phyloP scores from a whole-genome alignment of 2,888 invertebrate species.

The Latrodectus elegans region DNA sequence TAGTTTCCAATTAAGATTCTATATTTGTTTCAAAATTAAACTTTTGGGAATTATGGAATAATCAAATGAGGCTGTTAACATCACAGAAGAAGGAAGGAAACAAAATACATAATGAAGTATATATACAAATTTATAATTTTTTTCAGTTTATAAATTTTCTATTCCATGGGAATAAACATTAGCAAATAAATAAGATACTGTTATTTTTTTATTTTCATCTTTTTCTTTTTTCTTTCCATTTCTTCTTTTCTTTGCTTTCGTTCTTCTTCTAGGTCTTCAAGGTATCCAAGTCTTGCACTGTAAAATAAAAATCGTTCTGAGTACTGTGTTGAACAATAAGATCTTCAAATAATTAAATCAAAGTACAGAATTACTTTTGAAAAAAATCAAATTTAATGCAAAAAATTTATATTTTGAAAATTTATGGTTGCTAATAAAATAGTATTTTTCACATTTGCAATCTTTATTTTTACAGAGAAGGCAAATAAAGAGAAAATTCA shows the following conservation, averaged over 20 bases:
- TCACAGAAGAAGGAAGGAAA: neutral
- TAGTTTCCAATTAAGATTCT: too few relatives aligned
- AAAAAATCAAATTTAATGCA: too few relatives aligned
- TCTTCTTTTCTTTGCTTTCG: slow-evolving; percentile 83
- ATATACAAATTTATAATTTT: neutral
- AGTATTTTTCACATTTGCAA: too few relatives aligned
- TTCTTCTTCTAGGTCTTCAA: slow-evolving; percentile 96
- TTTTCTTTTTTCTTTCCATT: slow-evolving; percentile 73
- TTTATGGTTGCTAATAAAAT: too few relatives aligned
- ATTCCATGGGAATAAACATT: slow-evolving; percentile 37
- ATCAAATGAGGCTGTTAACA: neutral
- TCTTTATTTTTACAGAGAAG: too few relatives aligned
- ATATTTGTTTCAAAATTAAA: too few relatives aligned
- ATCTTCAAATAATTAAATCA: too few relatives aligned
- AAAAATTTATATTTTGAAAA: too few relatives aligned
- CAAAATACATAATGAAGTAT: neutral
- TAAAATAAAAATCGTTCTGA: slow-evolving; percentile 10
- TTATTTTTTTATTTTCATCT: slow-evolving; percentile 47
- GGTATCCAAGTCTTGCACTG: slow-evolving; percentile 79
- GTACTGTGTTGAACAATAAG: too few relatives aligned
- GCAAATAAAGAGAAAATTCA: too few relatives aligned
- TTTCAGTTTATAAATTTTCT: neutral
- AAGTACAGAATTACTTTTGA: too few relatives aligned
- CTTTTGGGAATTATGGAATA: too few relatives aligned
- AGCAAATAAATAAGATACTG: neutral